A percentile compares a stretch with the other conserved stretches of the same genome.
Evolutionary conservation across 2,113 vertebrate genomes (phyloP).

Genomic region (Crotalus tigris): DNA sequence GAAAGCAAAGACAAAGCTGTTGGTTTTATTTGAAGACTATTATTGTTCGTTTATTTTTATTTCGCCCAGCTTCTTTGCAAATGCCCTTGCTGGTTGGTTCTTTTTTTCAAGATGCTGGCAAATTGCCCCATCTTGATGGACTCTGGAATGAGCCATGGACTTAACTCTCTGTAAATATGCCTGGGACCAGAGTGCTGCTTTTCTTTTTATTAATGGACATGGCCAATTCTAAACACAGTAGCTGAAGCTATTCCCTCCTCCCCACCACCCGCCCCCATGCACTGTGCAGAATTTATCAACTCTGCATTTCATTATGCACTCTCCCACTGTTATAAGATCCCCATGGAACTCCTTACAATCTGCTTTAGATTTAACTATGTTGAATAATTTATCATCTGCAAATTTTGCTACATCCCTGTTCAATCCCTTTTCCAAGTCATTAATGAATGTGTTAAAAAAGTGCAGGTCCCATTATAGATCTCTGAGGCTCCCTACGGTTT

Average conservation of each 20-base stretch:
- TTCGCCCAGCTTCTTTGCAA: not conserved
- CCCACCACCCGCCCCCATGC: not conserved
- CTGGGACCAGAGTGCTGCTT: not conserved
- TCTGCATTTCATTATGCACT: constrained; percentile 28
- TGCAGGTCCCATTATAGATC: constrained; percentile 31
- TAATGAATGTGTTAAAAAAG: constrained; percentile 34
- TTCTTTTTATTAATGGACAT: constrained; percentile 3
- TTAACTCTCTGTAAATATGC: not conserved
- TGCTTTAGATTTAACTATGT: constrained; percentile 34
- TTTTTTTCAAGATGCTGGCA: not conserved
- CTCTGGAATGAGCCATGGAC: not conserved
- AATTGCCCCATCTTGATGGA: not conserved
- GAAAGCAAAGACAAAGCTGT: not conserved
- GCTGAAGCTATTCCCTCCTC: not conserved
- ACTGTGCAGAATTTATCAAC: constrained; percentile 15
- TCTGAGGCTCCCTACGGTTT: constrained; percentile 19
- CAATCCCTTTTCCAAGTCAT: constrained; percentile 29
- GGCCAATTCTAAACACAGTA: not conserved
- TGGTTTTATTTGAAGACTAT: not conserved
- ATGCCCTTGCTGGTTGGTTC: not conserved
- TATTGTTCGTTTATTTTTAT: not conserved
- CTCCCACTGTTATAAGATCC: constrained; percentile 33
- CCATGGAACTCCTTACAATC: constrained; percentile 26
- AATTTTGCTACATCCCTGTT: constrained; percentile 26
- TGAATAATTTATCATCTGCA: constrained; percentile 37